phyloP scores from a whole-genome alignment of 1,140 invertebrate species.

The Medauroidea extradentata region DNA sequence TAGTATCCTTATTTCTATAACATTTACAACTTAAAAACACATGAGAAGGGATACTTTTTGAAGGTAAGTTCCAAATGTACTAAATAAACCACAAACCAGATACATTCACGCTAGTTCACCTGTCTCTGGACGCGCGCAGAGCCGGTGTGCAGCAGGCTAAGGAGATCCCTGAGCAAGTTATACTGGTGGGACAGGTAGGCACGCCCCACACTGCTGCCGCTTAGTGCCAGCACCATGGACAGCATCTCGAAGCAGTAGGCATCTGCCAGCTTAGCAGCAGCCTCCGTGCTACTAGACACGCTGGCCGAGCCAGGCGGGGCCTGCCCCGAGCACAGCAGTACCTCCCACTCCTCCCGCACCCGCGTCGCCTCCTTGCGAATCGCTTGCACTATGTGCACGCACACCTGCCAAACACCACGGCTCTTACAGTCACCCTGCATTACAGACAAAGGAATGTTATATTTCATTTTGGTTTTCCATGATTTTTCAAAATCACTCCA shows the following conservation, averaged over 20 bases:
- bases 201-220: constrained; percentile 85
- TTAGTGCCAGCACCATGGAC: constrained; percentile 89
- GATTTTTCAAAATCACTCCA: too few relatives aligned
- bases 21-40: too few relatives aligned
- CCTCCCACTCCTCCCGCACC: constrained; percentile 87
- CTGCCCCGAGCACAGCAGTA: constrained; percentile 26
- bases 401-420: constrained; percentile 57
- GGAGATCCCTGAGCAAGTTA: constrained; percentile 75
- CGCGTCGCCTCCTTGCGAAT: constrained; percentile 82
- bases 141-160: constrained; percentile 87
- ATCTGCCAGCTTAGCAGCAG: constrained; percentile 49
- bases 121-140: constrained; percentile 92
- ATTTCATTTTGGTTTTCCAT: too few relatives aligned
- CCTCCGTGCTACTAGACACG: constrained; percentile 24
- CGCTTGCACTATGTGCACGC: constrained; percentile 88
- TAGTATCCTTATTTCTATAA: too few relatives aligned
- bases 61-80: too few relatives aligned
- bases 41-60: too few relatives aligned
- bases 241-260: constrained; percentile 98
- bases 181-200: constrained; percentile 86
- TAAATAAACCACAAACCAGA: too few relatives aligned
- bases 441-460: too few relatives aligned
- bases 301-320: not conserved
- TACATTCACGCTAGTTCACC: constrained; percentile 42
- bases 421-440: too few relatives aligned